Conservation (phyloP, 1,140 invertebrate species). For the Ceratitis capitata region DNA sequence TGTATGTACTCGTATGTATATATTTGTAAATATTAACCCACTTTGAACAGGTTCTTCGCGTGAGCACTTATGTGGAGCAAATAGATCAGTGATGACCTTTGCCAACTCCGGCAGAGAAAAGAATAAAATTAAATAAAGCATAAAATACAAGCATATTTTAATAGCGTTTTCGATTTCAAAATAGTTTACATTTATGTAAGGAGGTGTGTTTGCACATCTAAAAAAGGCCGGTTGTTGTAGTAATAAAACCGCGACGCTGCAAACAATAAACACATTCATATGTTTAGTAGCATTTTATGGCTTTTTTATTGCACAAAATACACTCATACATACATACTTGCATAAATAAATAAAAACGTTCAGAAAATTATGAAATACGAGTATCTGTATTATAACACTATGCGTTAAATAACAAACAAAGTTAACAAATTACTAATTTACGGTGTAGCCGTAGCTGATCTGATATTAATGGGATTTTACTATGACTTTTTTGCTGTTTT, state of each 20-base stretch:
- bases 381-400: too few species aligned
- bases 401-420: conserved; percentile 24
- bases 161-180: conserved; percentile 14
- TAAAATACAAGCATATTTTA: not conserved
- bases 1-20: not conserved
- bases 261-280: conserved; percentile 12
- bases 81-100: conserved; percentile 12
- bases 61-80: conserved; percentile 3
- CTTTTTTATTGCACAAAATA: conserved; percentile 22
- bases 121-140: not conserved
- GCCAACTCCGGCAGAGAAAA: not conserved
- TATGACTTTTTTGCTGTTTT: too few species aligned
- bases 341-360: not conserved
- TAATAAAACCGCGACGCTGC: not conserved
- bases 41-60: conserved; percentile 9
- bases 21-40: not conserved
- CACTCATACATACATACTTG: not conserved
- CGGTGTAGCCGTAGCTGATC: conserved; percentile 7
- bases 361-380: conserved; percentile 31
- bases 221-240: not conserved
- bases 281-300: conserved; percentile 26
- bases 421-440: conserved; percentile 13
- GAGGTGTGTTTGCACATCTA: not conserved
- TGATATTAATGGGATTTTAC: conserved; percentile 25
- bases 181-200: not conserved